A percentile compares a stretch with the other conserved stretches of the same genome.
Evolutionary conservation across 2,797 vertebrate species (phyloP).

Genomic region (Salmo trutta): DNA sequence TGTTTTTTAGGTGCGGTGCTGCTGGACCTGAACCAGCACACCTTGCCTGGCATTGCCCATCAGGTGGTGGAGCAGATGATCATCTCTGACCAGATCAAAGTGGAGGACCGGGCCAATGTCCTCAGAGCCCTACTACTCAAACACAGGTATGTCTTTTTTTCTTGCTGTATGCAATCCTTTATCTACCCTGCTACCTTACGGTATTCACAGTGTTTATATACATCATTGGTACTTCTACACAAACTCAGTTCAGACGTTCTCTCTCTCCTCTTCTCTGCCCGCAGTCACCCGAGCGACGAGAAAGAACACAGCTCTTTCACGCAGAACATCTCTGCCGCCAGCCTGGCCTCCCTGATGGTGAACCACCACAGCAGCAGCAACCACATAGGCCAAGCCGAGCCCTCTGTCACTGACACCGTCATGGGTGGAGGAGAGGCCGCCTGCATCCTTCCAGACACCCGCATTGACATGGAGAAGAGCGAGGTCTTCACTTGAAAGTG

Average conservation of each 20-base stretch:
- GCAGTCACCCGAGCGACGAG: constrained; percentile 93
- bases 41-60: constrained; percentile 91
- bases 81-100: constrained; percentile 96
- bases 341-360: constrained; percentile 86
- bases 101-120: constrained; percentile 92
- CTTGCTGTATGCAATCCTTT: neutral
- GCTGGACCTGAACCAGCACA: constrained; percentile 93
- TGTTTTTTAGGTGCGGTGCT: constrained; percentile 86
- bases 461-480: constrained; percentile 82
- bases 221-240: constrained; percentile 76
- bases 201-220: neutral
- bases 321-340: constrained; percentile 92
- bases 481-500: constrained; percentile 66
- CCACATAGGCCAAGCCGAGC: constrained; percentile 72
- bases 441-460: constrained; percentile 56
- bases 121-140: constrained; percentile 93
- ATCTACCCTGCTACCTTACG: neutral
- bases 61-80: constrained; percentile 99
- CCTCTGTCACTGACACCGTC: constrained; percentile 87
- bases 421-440: constrained; percentile 66
- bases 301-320: constrained; percentile 92
- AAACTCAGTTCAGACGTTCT: constrained; percentile 79
- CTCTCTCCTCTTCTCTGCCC: constrained; percentile 21
- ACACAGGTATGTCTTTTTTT: constrained; percentile 83
- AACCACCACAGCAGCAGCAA: constrained; percentile 81